Evolutionary conservation across 2,797 vertebrate species (phyloP), one percentile per base, ranked within the genome.

Genomic region (Sebastes itinus): DNA sequence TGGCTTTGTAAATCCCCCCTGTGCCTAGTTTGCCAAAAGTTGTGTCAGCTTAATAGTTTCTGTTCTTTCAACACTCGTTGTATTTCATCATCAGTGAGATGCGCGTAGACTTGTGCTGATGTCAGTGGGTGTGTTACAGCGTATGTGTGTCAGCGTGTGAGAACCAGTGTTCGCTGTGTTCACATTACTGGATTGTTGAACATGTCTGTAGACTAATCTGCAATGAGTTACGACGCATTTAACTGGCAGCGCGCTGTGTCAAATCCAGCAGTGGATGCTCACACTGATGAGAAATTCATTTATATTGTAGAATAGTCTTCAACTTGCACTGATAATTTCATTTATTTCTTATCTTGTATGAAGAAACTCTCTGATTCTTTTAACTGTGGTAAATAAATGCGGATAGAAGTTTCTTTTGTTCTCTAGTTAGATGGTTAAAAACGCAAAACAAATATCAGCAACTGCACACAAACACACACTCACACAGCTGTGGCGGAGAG

Each of bases 121-220:
- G 60, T 85, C 78, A 78, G 30, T 80, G 84, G 82, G 91, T 87
- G 88, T 89, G 89, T 77, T 69, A 9, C 12, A 22, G 23, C 7
- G 8, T 72, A 12, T 69, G 52, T 64, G 22, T 52, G 73, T 70
- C 63, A 65, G 23, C n/a, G 28, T 59, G 64, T n/a, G 58, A 52
- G 52, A 87, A 89, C 87, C 75, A 61, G 38, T 27, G 70, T 55
- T 13, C 0, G 4, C 58, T 63, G 59, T 38, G 22, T 68, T 88
- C 69, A 32, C 49, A 12, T 82, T 81, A 71, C 71, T n/a, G 32
- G 61, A 84, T 79, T 80, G 64, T 74, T 52, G 2, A 71, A 66
- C 28, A 18, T 23, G 20, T 75, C 62, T 72, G 72, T 42, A 14
- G 69, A 66, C 46, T 74, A 65, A 84, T 80, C 67, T 63, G 65